Conservation (phyloP, 2,888 invertebrate genomes). For the Auanema freiburgensis region DNA sequence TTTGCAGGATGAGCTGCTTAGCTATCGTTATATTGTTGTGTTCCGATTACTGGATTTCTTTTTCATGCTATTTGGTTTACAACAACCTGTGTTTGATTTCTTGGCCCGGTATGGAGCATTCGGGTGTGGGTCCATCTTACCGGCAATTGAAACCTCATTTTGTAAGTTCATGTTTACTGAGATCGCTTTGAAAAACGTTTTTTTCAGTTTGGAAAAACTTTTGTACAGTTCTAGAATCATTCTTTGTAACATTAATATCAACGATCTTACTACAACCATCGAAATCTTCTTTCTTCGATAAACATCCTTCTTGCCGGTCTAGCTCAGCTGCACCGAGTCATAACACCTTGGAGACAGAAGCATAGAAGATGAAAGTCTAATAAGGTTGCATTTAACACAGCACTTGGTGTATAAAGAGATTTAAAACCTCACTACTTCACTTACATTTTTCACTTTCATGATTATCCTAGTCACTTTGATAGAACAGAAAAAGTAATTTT, state of each 20-base stretch:
- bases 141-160: constrained; percentile 44
- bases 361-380: not conserved
- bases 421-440: no score
- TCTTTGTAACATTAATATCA: constrained; percentile 57
- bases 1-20: constrained; percentile 52
- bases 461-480: no score
- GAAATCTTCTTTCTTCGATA: constrained; percentile 50
- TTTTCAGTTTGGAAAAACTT: constrained; percentile 61
- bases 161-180: no score
- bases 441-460: no score
- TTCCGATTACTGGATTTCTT: constrained; percentile 45
- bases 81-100: constrained; percentile 60
- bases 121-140: constrained; percentile 41
- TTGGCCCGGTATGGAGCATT: constrained; percentile 51
- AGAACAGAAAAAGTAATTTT: no score
- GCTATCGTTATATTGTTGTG: constrained; percentile 56
- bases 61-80: constrained; percentile 52
- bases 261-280: constrained; percentile 57
- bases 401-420: no score
- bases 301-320: constrained; percentile 46
- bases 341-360: constrained; percentile 16
- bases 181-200: not conserved
- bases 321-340: constrained; percentile 24
- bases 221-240: constrained; percentile 56
- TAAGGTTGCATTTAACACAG: no score